Conservation (phyloP, 2,113 vertebrate genomes). For the Zosterops lateralis region DNA sequence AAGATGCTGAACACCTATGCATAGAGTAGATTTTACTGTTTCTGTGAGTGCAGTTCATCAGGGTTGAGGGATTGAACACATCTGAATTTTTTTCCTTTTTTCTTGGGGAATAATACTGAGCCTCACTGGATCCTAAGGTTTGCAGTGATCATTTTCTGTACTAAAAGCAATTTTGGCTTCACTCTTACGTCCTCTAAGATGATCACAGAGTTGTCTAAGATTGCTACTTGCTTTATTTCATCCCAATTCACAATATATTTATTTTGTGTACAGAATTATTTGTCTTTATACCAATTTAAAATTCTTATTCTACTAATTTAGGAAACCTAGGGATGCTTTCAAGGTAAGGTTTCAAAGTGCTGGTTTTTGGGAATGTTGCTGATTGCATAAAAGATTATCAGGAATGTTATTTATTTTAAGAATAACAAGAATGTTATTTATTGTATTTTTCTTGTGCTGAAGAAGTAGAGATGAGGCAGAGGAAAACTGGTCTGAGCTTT, state of each 20-base stretch:
- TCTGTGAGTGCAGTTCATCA: not conserved
- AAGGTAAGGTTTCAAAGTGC: not conserved
- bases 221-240: not conserved
- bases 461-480: not conserved
- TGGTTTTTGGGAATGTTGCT: not conserved
- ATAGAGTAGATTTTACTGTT: not conserved
- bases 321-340: not conserved
- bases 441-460: not conserved
- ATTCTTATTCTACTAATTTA: not conserved
- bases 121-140: not conserved
- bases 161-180: not conserved
- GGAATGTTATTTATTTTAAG: not conserved
- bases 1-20: accelerated
- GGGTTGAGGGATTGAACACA: not conserved
- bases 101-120: not conserved
- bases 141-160: not conserved
- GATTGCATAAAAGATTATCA: not conserved
- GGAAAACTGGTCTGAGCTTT: not conserved
- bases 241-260: not conserved
- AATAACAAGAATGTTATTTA: not conserved
- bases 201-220: not conserved
- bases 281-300: not conserved
- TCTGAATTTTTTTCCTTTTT: not conserved
- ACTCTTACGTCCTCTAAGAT: not conserved
- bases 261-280: not conserved